These are phyloP conservation scores for Lottia gigantea DNA, from an alignment of 2,888 invertebrate species.

Conservation along the genomic window DNA sequence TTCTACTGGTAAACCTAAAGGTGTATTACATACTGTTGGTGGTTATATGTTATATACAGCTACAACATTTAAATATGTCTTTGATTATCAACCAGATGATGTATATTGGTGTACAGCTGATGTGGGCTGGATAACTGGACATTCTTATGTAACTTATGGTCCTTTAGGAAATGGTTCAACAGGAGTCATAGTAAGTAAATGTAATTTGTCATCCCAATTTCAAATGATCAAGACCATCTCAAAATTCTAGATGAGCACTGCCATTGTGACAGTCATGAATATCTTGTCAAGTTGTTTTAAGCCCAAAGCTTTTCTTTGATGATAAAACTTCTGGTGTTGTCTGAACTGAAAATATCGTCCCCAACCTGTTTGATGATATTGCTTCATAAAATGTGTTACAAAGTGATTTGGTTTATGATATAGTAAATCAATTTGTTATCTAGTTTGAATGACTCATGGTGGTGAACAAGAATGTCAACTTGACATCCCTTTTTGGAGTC, in stretches of 20 bases:
- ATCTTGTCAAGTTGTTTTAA: no score
- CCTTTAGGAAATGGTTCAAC: slow-evolving; percentile 94
- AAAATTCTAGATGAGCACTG: no score
- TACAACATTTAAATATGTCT: slow-evolving; percentile 92
- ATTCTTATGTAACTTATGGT: slow-evolving; percentile 81
- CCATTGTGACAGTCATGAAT: no score
- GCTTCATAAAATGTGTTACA: neutral
- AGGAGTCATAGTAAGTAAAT: slow-evolving; percentile 88
- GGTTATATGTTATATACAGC: slow-evolving; percentile 95
- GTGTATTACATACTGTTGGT: slow-evolving; percentile 93
- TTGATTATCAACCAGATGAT: slow-evolving; percentile 76
- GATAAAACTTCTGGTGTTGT: no score
- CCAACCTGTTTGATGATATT: no score
- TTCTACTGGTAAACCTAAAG: slow-evolving; percentile 98
- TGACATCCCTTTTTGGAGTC: no score
- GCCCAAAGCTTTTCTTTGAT: no score
- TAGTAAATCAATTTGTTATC: neutral
- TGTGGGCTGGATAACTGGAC: slow-evolving; percentile 78
- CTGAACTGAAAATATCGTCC: no score
- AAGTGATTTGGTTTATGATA: neutral
- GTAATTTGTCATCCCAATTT: no score
- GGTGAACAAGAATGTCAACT: no score
- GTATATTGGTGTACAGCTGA: slow-evolving; percentile 70
- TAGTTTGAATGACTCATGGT: neutral
- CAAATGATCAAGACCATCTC: no score